Conservation (phyloP, 2,888 invertebrate species). For the Protula sp. region DNA sequence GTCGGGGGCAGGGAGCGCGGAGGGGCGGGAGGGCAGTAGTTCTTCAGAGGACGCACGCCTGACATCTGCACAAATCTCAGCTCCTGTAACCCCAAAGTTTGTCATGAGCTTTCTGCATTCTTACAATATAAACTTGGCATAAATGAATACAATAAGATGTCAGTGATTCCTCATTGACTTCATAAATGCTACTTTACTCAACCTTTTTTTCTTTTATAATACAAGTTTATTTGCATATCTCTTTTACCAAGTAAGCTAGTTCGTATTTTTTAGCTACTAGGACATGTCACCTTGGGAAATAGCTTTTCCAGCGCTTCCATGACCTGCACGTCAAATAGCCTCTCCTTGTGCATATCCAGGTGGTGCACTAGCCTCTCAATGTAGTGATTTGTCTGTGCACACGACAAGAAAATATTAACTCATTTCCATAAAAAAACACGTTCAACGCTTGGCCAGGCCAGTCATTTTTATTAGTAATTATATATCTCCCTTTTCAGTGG, state of each 20-base stretch:
- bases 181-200: background rate
- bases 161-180: background rate
- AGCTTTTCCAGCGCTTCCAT: slow-evolving; percentile 34
- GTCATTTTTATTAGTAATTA: too few species aligned
- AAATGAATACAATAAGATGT: too few species aligned
- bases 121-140: too few species aligned
- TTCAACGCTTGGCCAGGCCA: too few species aligned
- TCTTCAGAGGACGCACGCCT: slow-evolving; percentile 28
- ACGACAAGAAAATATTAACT: too few species aligned
- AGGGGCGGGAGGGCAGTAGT: slow-evolving; percentile 32
- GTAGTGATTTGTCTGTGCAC: slow-evolving; percentile 47
- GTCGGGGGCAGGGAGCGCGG: slow-evolving; percentile 7
- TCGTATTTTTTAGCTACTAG: too few species aligned
- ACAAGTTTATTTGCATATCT: background rate
- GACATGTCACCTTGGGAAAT: slow-evolving; percentile 41
- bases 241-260: too few species aligned
- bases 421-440: too few species aligned
- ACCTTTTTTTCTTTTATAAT: background rate
- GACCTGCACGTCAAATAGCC: slow-evolving; percentile 42
- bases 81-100: too few species aligned
- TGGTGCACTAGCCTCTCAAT: slow-evolving; percentile 40
- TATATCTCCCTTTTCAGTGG: too few species aligned
- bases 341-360: slow-evolving; percentile 33
- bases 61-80: background rate
- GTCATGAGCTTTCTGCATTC: too few species aligned